These are phyloP conservation scores for Eretmocerus hayati DNA, from an alignment of 2,888 invertebrate species.

Conservation along the genomic window DNA sequence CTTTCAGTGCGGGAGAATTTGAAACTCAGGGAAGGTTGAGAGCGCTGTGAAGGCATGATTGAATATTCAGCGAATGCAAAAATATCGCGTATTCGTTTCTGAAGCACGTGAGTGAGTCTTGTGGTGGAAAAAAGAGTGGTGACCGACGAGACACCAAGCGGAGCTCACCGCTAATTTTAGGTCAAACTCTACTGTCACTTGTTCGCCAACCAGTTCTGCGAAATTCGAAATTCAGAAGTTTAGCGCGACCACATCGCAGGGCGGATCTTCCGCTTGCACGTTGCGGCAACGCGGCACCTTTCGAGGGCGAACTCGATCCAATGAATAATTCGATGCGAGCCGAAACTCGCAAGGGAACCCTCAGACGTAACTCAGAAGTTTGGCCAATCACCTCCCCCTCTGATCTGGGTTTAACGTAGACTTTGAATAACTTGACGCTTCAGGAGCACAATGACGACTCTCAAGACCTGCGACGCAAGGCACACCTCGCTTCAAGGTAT, in stretches of 20 bases:
- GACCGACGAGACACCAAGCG: too few relatives aligned
- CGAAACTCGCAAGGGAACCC: too few relatives aligned
- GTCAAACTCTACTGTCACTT: constrained; percentile 5
- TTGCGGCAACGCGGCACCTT: neutral
- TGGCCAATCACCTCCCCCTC: too few relatives aligned
- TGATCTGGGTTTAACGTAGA: too few relatives aligned
- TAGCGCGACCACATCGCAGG: neutral
- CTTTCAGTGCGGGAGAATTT: constrained; percentile 29
- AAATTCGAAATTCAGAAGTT: constrained; percentile 6
- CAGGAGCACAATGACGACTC: too few relatives aligned
- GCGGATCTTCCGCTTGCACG: constrained; percentile 7
- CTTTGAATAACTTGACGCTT: too few relatives aligned
- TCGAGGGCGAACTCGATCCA: too few relatives aligned
- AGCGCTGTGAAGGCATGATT: constrained; percentile 24
- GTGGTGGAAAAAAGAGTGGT: constrained; percentile 10
- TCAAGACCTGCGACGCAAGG: too few relatives aligned
- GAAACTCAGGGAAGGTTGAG: constrained; percentile 31
- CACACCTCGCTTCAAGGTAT: too few relatives aligned
- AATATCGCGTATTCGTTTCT: constrained; percentile 19
- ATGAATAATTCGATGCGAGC: too few relatives aligned
- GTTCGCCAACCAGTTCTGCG: neutral
- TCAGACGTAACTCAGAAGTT: too few relatives aligned
- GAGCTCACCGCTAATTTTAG: constrained; percentile 4
- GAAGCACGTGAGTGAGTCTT: too few relatives aligned
- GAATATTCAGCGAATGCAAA: constrained; percentile 39